Conservation (phyloP, 2,113 vertebrate species). For the Pipa parva region DNA sequence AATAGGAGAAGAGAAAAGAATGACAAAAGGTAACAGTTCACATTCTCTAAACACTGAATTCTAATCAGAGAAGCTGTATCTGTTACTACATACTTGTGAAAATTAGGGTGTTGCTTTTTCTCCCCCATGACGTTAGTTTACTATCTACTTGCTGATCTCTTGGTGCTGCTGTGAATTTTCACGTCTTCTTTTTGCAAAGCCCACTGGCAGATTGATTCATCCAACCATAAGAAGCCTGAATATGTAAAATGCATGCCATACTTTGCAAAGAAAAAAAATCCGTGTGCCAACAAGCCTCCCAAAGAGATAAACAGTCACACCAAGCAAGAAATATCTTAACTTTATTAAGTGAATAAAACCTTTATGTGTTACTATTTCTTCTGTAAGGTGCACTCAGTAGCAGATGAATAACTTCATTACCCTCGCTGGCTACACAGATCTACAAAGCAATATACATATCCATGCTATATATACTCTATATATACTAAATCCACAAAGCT, state of each 20-base stretch:
- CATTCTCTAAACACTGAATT: not conserved
- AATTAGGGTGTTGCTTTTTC: conserved; percentile 26
- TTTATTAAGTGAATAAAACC: not conserved
- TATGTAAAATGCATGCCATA: not conserved
- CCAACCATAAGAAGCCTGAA: not conserved
- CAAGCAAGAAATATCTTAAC: not conserved
- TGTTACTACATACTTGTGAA: conserved; percentile 11
- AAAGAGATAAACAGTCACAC: not conserved
- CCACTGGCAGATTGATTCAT: not conserved
- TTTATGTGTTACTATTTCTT: not conserved
- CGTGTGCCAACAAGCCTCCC: not conserved
- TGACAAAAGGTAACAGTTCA: not conserved
- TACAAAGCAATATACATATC: too few species aligned
- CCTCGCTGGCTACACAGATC: too few species aligned
- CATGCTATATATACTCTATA: too few species aligned
- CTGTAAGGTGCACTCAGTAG: too few species aligned
- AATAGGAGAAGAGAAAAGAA: not conserved
- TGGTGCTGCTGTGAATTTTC: not conserved
- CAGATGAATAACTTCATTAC: too few species aligned
- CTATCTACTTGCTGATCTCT: conserved; percentile 3
- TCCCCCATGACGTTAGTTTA: not conserved
- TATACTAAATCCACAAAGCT: too few species aligned
- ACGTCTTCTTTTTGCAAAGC: not conserved
- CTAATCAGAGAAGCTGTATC: conserved; percentile 18
- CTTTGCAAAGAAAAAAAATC: not conserved